These are phyloP conservation scores for Tridacna gigas DNA, from an alignment of 2,888 invertebrate species.

Conservation along the genomic window DNA sequence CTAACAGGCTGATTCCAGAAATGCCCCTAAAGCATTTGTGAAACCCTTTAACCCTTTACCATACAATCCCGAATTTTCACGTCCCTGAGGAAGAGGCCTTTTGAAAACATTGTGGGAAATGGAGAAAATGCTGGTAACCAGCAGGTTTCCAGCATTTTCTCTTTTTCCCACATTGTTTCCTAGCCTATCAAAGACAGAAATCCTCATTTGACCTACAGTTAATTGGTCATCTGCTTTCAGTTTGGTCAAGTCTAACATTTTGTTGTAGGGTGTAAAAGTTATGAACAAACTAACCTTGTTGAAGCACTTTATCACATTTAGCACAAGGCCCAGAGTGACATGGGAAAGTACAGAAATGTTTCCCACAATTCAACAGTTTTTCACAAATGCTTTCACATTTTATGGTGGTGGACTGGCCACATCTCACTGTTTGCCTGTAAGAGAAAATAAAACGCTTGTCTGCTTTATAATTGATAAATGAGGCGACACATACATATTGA, in stretches of 20 bases:
- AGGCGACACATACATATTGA: too few relatives aligned
- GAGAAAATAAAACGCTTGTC: background rate
- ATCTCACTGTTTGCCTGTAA: slow-evolving; percentile 76
- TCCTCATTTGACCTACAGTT: too few relatives aligned
- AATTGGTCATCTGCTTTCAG: too few relatives aligned
- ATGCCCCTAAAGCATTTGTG: too few relatives aligned
- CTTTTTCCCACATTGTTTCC: background rate
- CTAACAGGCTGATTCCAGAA: too few relatives aligned
- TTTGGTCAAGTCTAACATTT: too few relatives aligned
- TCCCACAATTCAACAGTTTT: slow-evolving; percentile 90
- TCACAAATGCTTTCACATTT: slow-evolving; percentile 91
- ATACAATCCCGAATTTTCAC: too few relatives aligned
- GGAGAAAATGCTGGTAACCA: background rate
- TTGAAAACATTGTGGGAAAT: background rate
- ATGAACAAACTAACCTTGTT: slow-evolving; percentile 72
- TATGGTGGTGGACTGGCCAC: slow-evolving; percentile 85
- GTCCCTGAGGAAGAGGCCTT: too few relatives aligned
- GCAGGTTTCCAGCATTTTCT: background rate
- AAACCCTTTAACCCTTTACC: too few relatives aligned
- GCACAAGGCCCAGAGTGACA: slow-evolving; percentile 94
- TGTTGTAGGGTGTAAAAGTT: background rate
- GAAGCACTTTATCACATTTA: slow-evolving; percentile 87
- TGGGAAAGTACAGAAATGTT: slow-evolving; percentile 90
- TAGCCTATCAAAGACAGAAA: too few relatives aligned
- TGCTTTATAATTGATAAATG: background rate